These are phyloP conservation scores for Habropoda laboriosa DNA, from an alignment of 1,140 invertebrate species.

Conservation along the genomic window DNA sequence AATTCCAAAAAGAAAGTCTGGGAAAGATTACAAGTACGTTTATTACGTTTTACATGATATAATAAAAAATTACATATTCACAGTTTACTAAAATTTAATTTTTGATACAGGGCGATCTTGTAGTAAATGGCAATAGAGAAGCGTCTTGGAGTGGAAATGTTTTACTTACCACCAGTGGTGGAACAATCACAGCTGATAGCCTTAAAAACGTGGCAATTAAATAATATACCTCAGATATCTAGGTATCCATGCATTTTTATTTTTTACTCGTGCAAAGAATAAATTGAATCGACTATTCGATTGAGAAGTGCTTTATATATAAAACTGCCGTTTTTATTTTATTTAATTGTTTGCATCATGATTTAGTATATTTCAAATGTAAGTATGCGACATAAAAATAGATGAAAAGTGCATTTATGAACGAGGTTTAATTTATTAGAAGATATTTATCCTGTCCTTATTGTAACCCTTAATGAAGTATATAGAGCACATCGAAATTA, in stretches of 20 bases:
- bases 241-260: constrained; percentile 11
- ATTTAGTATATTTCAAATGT: constrained; percentile 39
- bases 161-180: constrained; percentile 87
- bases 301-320: neutral
- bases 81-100: constrained; percentile 29
- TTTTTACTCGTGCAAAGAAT: constrained; percentile 3
- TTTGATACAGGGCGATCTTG: constrained; percentile 86
- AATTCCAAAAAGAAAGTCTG: constrained; percentile 99
- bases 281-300: neutral
- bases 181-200: constrained; percentile 85
- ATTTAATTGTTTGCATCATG: constrained; percentile 4
- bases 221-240: constrained; percentile 78
- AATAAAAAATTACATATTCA: neutral
- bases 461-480: neutral
- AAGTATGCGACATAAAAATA: neutral
- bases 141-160: constrained; percentile 93
- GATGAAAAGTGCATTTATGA: neutral
- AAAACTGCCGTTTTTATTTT: constrained; percentile 28
- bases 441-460: neutral
- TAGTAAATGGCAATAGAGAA: constrained; percentile 88
- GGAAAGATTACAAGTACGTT: constrained; percentile 91
- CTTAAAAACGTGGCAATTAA: constrained; percentile 90
- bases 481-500: neutral
- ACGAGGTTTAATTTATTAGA: neutral
- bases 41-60: neutral